Conservation (phyloP, 2,888 invertebrate species). For the Microdon myrmicae region DNA sequence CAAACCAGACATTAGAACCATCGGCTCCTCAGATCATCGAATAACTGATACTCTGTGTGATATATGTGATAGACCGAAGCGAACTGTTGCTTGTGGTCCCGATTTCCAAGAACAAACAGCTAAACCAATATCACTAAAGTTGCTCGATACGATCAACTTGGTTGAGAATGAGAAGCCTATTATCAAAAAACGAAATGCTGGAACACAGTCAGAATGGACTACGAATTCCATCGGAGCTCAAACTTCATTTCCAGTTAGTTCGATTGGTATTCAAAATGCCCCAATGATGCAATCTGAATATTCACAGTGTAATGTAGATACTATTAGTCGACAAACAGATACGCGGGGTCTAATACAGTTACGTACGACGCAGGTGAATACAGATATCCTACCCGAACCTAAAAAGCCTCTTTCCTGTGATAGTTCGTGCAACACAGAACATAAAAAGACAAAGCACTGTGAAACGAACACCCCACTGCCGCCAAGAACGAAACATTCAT, state of each 20-base stretch:
- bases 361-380: constrained; percentile 56
- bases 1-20: constrained; percentile 66
- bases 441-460: constrained; percentile 52
- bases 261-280: constrained; percentile 57
- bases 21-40: constrained; percentile 69
- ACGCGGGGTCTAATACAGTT: constrained; percentile 63
- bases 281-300: constrained; percentile 55
- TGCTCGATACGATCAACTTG: constrained; percentile 70
- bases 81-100: constrained; percentile 72
- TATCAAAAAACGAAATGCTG: constrained; percentile 61
- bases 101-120: constrained; percentile 54
- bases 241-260: constrained; percentile 55
- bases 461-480: constrained; percentile 56
- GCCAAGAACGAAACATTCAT: constrained; percentile 55
- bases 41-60: constrained; percentile 68
- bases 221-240: constrained; percentile 59
- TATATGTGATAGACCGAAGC: constrained; percentile 68
- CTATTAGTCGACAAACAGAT: constrained; percentile 63
- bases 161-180: constrained; percentile 69
- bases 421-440: constrained; percentile 57
- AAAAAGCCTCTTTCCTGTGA: constrained; percentile 43
- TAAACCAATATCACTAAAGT: constrained; percentile 65
- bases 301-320: constrained; percentile 58
- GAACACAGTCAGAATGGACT: constrained; percentile 56
- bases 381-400: constrained; percentile 58